Base-by-base conservation (phyloP, 2,888 invertebrate species). In the Arenicola marina region DNA sequence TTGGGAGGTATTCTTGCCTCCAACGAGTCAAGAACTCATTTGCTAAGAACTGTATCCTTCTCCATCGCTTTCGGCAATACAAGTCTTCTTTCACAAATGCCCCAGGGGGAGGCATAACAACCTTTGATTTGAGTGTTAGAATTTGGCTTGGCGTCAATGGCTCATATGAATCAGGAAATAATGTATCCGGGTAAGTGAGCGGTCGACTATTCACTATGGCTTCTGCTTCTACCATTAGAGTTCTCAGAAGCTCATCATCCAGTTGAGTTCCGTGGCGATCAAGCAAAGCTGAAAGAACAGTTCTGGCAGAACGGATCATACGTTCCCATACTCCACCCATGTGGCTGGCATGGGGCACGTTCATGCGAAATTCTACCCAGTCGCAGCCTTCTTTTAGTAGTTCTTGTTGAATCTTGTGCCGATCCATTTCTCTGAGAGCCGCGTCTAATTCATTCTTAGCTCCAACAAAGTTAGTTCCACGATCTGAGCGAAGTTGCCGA, bases 1-100 rank as follows among this genome's bases (percentile, higher is more conserved):
- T 65, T 26, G 59, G 61, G 1, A 72, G 28, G 60, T 59, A 71
- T 38, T 74, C 72, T 32, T 24, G 51, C 29, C 59, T 53, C 71
- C 72, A 73, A 4, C 73, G 55, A 34, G n/a, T 7, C 72, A 69
- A 74, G 55, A 74, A 72, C 29, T 65, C 60, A 38, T 73, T 65
- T 24, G 61, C 62, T 1, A 72, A 24, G 60, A 66, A 61, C 31
- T 73, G 70, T 1, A 63, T 59, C 2, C 70, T 60, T 21, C 67
- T 7, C 72, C 71, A 73, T 0, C 65, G 62, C 29, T 63, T 68
- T 28, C 70, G 18, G 18, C 44, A 55, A 34, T 66, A 72, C 18
- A 72, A 2, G 48, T 69, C 71, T 1, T 32, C 44, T 55, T 32
- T 57, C n/a, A 43, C 51, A 46, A 73, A 73, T 18, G 63, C 38